These are phyloP conservation scores for Spinibarbus caldwelli DNA, from an alignment of 2,797 vertebrate species.

Conservation along the genomic window DNA sequence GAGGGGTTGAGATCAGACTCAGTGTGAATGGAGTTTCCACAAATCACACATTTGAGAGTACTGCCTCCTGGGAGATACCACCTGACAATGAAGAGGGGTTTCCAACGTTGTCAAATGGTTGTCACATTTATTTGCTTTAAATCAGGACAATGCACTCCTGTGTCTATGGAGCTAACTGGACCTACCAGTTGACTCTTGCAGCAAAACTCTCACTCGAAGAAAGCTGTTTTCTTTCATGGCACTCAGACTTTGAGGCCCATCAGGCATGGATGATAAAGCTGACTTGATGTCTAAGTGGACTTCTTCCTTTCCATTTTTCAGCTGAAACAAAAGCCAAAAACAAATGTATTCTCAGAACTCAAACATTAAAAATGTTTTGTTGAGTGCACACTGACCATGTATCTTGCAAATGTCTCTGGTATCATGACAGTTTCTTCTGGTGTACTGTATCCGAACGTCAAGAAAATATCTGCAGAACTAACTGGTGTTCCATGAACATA, in stretches of 20 bases:
- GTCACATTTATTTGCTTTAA: not conserved
- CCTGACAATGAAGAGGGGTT: slow-evolving; percentile 71
- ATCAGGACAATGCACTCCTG: not conserved
- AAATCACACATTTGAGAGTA: slow-evolving; percentile 82
- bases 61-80: slow-evolving; percentile 86
- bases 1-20: slow-evolving; percentile 86
- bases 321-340: slow-evolving; percentile 61
- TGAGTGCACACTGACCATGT: not conserved
- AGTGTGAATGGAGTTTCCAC: slow-evolving; percentile 84
- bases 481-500: slow-evolving; percentile 85
- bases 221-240: slow-evolving; percentile 74
- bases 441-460: slow-evolving; percentile 85
- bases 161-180: not conserved
- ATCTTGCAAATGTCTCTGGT: slow-evolving; percentile 70
- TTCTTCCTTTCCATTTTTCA: slow-evolving; percentile 74
- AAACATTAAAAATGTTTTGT: not conserved
- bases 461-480: slow-evolving; percentile 73
- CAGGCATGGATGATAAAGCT: slow-evolving; percentile 67
- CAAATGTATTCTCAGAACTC: not conserved
- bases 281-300: slow-evolving; percentile 77
- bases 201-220: slow-evolving; percentile 82
- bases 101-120: not conserved
- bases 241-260: slow-evolving; percentile 73
- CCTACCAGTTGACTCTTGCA: slow-evolving; percentile 83
- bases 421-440: slow-evolving; percentile 76